These are phyloP conservation scores for Lamproptera curius DNA, from an alignment of 2,888 invertebrate species.

Conservation along the genomic window DNA sequence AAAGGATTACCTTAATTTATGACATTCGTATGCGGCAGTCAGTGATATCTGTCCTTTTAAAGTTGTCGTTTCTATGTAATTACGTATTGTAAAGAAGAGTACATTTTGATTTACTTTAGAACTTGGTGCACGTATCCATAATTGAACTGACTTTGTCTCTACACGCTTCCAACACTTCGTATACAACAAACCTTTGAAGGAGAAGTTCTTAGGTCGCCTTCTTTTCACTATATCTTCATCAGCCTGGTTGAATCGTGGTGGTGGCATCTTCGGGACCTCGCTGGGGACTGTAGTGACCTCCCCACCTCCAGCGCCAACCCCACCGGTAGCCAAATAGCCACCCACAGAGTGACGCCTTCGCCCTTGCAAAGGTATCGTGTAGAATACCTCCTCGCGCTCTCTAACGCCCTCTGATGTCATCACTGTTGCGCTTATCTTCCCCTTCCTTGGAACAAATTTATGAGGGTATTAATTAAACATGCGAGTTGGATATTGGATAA, in stretches of 20 bases:
- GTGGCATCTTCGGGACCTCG: slow-evolving; percentile 75
- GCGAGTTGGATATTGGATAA: too few relatives aligned
- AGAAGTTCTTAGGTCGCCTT: slow-evolving; percentile 60
- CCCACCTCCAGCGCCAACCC: slow-evolving; percentile 50
- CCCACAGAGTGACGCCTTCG: slow-evolving; percentile 82
- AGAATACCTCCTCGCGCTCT: slow-evolving; percentile 80
- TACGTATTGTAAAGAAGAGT: too few relatives aligned
- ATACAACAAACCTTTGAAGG: slow-evolving; percentile 67
- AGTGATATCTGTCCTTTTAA: too few relatives aligned
- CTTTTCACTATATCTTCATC: slow-evolving; percentile 63
- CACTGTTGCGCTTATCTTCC: slow-evolving; percentile 61
- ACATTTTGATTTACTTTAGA: too few relatives aligned
- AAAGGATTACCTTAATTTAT: too few relatives aligned
- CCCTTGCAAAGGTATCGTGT: slow-evolving; percentile 72
- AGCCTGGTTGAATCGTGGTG: slow-evolving; percentile 56
- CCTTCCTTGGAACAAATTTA: slow-evolving; percentile 57
- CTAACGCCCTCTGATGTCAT: slow-evolving; percentile 56
- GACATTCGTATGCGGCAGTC: too few relatives aligned
- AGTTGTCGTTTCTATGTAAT: too few relatives aligned
- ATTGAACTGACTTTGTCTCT: too few relatives aligned
- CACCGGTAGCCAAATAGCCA: slow-evolving; percentile 77
- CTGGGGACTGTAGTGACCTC: slow-evolving; percentile 71
- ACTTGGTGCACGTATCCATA: too few relatives aligned
- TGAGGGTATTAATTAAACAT: too few relatives aligned
- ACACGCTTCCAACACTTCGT: too few relatives aligned